Evolutionary conservation across 2,113 vertebrate species (phyloP), one percentile per base, ranked within the genome.

Genomic region (Nymphicus hollandicus): DNA sequence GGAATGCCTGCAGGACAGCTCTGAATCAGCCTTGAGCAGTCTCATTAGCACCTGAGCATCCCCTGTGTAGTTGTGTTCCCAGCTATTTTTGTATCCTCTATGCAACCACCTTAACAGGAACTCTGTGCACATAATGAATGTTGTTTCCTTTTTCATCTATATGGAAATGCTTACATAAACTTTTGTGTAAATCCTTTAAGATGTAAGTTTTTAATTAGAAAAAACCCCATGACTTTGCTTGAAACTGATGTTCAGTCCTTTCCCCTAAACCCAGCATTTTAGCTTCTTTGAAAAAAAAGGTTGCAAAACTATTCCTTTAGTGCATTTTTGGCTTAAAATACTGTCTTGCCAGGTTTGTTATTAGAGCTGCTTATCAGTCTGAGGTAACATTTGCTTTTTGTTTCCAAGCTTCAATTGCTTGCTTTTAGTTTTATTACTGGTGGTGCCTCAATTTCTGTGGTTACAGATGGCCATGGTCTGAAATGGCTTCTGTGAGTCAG

Each of bases 31-130:
- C 64, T 50, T 4, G 6, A 64, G 88, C 37, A 95, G 90, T 17
- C 83, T 93, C 76, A 88, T 86, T 86, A 94, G 56, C 92, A 90
- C 90, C 80, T 86, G 92, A 61, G 50, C 65, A 55, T 74, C 66
- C 41, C 3, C 0, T 74, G 47, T 68, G 35, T 14, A 64, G 60
- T 86, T 74, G 15, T 3, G 13, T 52, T 94, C 61, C 49, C 76
- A 46, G 65, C 82, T 95, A 86, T 90, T 94, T 96, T 95, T 94
- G 43, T 90, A 72, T 47, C 80, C 39, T 81, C 15, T 44, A 0
- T 78, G 56, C 39, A 91, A 63, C 52, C 63, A 76, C 69, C 41
- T 86, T 64, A 50, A 27, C 69, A 86, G 44, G 72, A 88, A 53
- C 50, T 39, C 63, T 70, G 76, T 78, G 79, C 76, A 63, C 55